Conservation (phyloP, 2,888 invertebrate genomes). For the Podotricha telesiphe region DNA sequence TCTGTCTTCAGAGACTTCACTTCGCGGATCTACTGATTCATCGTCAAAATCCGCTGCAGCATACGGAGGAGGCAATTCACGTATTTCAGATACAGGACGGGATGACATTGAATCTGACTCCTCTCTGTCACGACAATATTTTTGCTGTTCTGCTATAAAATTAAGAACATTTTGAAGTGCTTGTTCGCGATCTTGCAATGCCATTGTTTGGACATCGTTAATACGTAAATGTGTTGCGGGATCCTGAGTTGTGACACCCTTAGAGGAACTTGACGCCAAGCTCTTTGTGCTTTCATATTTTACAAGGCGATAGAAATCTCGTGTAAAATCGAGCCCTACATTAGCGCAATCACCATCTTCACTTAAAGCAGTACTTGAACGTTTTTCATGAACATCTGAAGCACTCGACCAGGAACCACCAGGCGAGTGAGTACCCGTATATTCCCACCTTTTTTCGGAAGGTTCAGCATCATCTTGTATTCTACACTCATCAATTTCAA, state of each 20-base stretch:
- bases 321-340: conserved; percentile 89
- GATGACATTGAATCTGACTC: conserved; percentile 83
- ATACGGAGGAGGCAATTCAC: conserved; percentile 81
- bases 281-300: conserved; percentile 92
- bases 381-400: conserved; percentile 85
- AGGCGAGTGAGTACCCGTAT: conserved; percentile 82
- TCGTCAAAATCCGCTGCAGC: conserved; percentile 78
- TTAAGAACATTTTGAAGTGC: conserved; percentile 89
- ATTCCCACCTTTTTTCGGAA: conserved; percentile 87
- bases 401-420: conserved; percentile 85
- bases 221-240: conserved; percentile 73
- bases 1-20: conserved; percentile 77
- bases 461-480: conserved; percentile 73
- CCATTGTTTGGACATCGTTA: conserved; percentile 76
- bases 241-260: conserved; percentile 84
- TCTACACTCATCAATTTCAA: conserved; percentile 87
- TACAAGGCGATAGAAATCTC: conserved; percentile 91
- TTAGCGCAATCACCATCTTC: conserved; percentile 88
- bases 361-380: conserved; percentile 87
- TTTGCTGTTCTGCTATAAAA: conserved; percentile 90
- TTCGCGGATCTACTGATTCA: conserved; percentile 76
- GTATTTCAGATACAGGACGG: conserved; percentile 81
- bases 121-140: conserved; percentile 86
- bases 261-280: conserved; percentile 88
- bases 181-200: conserved; percentile 85